Percentiles rank a stretch among this genome's conserved stretches.
Evolutionary conservation across 2,113 vertebrate genomes (phyloP).

Genomic region (Rhizomys pruinosus): DNA sequence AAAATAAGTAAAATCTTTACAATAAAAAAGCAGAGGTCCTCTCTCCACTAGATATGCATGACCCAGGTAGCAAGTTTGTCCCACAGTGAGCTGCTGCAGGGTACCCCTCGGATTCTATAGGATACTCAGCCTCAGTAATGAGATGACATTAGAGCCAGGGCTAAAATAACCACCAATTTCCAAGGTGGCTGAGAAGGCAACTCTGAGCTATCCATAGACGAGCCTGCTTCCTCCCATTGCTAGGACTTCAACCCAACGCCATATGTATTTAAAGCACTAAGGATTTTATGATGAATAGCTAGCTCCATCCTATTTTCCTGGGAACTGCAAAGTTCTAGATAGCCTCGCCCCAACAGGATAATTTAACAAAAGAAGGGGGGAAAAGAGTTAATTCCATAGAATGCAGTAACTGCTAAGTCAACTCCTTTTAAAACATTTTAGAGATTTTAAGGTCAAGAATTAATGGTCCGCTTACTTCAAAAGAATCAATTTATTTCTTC

Average conservation of each 20-base stretch:
- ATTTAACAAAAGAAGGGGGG: not conserved
- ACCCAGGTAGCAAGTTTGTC: not conserved
- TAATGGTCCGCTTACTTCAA: constrained; percentile 82
- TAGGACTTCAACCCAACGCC: not conserved
- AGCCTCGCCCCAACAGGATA: not conserved
- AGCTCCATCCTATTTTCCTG: not conserved
- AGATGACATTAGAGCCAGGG: not conserved
- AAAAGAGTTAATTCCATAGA: constrained; percentile 55
- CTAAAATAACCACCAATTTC: not conserved
- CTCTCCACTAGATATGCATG: not conserved
- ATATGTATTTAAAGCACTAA: fast-evolving
- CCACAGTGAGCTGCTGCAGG: not conserved
- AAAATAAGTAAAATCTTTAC: too few species aligned
- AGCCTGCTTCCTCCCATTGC: fast-evolving
- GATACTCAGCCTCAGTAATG: not conserved
- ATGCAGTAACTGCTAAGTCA: constrained; percentile 70
- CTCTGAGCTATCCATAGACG: not conserved
- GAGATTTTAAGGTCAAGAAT: constrained; percentile 77
- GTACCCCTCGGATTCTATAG: not conserved
- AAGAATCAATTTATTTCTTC: constrained; percentile 83
- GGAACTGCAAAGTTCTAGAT: not conserved
- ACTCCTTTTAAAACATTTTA: constrained; percentile 81
- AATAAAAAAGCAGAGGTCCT: not conserved
- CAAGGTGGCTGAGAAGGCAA: not conserved
- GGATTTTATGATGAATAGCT: not conserved